Base-by-base conservation (phyloP, 2,113 vertebrate genomes). In the Notarius lentiginosus region DNA sequence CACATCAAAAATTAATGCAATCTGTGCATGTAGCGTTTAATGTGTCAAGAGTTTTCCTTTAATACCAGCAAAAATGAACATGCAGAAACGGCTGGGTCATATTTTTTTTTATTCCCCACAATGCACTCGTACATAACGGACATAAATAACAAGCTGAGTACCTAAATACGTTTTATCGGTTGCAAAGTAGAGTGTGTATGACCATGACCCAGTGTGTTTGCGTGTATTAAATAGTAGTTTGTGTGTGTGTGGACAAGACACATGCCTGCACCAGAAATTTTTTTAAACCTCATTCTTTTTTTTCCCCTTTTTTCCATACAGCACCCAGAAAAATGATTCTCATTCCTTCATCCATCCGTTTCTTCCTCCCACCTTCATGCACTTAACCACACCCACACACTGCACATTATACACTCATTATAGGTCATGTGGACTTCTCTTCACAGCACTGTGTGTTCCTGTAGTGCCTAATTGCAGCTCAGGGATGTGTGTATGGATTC, bases 221-320 rank as follows among this genome's bases (percentile, higher is more conserved):
- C 7, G 9, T 2, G 11, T 79, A 56, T 79, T 53, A 56, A n/a
- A 55, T 30, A 5, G 15, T 2, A 9, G 15, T 88, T 86, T 81
- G 79, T 10, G 30, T 63, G 7, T 92, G 90, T 89, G 89, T 83
- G 79, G 86, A 65, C 72, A 14, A 70, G 88, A 92, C 91, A 88
- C 1, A 41, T 93, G 92, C 91, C 93, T 91, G 86, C 90, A 90
- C 91, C 91, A 93, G 94, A 92, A 91, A 79, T 92, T 93, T 92
- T 75, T 51, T 75, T 22, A 10, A 49, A 17, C 34, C 34, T 53
- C 66, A 76, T 63, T 90, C 17, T 5, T 24, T 81, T 61, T 63
- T 22, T 24, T 63, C 10, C 10, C 4, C 18, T 84, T 63, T 63
- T 63, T n/a, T 68, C 88, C 86, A 89, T 91, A 88, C 91, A 68